Conservation (phyloP, 2,888 invertebrate genomes). For the Therioaphis trifolii region DNA sequence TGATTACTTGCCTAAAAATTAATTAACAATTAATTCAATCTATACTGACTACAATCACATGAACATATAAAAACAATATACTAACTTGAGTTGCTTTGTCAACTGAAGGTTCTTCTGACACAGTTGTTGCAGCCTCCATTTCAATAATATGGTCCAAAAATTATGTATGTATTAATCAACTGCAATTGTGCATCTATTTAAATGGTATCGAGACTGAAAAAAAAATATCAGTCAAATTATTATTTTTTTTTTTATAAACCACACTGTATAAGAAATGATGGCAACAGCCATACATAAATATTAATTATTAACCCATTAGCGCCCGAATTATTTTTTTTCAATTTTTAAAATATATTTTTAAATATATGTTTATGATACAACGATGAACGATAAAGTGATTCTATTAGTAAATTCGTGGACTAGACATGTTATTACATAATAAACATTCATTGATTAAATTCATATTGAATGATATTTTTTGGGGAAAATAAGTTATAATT, state of each 20-base stretch:
- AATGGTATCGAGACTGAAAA: neutral
- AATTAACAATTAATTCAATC: neutral
- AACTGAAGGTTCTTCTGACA: slow-evolving; percentile 34
- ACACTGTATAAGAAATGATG: neutral
- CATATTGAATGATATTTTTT: too few species aligned
- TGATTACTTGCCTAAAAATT: slow-evolving; percentile 24
- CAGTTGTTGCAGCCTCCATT: slow-evolving; percentile 34
- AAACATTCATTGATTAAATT: too few species aligned
- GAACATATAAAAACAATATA: neutral
- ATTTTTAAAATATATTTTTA: too few species aligned
- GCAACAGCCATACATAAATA: neutral
- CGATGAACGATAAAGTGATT: too few species aligned
- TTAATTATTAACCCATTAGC: too few species aligned
- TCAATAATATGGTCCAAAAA: slow-evolving; percentile 28
- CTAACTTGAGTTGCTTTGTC: slow-evolving; percentile 24
- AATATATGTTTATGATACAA: too few species aligned
- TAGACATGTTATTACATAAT: too few species aligned
- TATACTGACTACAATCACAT: neutral
- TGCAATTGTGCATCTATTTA: slow-evolving; percentile 33
- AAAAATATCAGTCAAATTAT: neutral
- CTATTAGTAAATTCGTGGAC: too few species aligned
- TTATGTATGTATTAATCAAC: slow-evolving; percentile 10
- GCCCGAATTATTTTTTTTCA: too few species aligned
- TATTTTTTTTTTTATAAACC: neutral
- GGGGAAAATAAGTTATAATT: too few species aligned